phyloP scores from a whole-genome alignment of 1,140 invertebrate genomes.

The Leguminivora glycinivorella region DNA sequence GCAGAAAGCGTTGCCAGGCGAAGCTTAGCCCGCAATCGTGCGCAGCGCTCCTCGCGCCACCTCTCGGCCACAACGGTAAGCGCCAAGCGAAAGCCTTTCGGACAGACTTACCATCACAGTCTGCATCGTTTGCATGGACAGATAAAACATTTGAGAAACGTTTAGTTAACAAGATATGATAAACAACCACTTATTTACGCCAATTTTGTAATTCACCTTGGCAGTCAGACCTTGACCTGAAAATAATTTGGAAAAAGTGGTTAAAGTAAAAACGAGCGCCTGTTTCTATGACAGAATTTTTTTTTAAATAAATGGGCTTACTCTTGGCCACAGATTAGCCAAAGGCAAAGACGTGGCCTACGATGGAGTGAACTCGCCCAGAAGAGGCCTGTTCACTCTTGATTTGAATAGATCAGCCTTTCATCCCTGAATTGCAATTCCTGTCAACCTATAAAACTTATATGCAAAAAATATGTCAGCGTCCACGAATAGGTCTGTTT shows the following conservation, averaged over 20 bases:
- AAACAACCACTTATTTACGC: neutral
- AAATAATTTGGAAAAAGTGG: conserved; percentile 1
- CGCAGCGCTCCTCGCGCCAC: conserved; percentile 46
- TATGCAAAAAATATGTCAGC: no score
- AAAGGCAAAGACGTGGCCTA: no score
- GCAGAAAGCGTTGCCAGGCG: conserved; percentile 42
- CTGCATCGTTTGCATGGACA: conserved; percentile 69
- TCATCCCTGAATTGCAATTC: no score
- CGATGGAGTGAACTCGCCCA: no score
- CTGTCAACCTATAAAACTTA: no score
- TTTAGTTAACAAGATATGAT: neutral
- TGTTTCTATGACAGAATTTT: no score
- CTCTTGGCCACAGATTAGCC: no score
- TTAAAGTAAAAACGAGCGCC: neutral
- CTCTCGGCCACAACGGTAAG: conserved; percentile 44
- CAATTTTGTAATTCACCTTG: neutral
- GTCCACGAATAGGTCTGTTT: no score
- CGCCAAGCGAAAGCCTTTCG: conserved; percentile 57
- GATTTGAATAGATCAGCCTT: no score
- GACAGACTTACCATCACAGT: conserved; percentile 70
- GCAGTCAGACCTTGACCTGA: neutral
- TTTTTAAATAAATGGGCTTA: no score
- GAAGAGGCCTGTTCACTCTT: no score
- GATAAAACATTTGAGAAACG: conserved; percentile 52
- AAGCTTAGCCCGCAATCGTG: conserved; percentile 33